Conservation (phyloP, 2,888 invertebrate genomes). For the Marasmarcha lunaedactyla region DNA sequence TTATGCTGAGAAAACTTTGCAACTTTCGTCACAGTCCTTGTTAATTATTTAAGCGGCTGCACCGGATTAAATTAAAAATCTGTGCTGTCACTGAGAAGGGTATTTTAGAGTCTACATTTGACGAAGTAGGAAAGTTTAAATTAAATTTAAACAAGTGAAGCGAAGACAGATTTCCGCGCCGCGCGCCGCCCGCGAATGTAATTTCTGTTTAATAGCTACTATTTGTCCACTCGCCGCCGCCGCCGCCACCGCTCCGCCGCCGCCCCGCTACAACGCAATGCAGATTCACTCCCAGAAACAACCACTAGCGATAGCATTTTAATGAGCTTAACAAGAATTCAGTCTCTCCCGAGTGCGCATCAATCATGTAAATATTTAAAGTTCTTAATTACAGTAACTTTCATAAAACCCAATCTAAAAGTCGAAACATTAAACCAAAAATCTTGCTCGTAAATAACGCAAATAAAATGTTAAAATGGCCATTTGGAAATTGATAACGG, state of each 20-base stretch:
- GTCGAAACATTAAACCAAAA: conserved; percentile 27
- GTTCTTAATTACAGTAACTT: conserved; percentile 8
- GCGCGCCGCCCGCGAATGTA: conserved; percentile 4
- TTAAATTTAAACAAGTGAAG: conserved; percentile 39
- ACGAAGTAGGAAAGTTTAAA: conserved; percentile 51
- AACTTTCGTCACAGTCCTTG: conserved; percentile 18
- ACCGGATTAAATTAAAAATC: conserved; percentile 39
- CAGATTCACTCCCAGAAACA: conserved; percentile 13
- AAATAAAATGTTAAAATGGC: conserved; percentile 32
- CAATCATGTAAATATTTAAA: conserved; percentile 12
- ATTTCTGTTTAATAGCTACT: conserved; percentile 35
- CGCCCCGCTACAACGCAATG: conserved; percentile 2
- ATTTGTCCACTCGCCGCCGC: conserved; percentile 30
- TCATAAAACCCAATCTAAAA: conserved; percentile 30
- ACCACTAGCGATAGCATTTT: conserved; percentile 24
- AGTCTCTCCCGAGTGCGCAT: conserved; percentile 4
- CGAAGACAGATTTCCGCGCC: conserved; percentile 26
- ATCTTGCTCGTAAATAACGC: conserved; percentile 30
- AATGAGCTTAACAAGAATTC: conserved; percentile 18
- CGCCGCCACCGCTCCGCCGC: conserved; percentile 24
- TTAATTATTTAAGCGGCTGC: conserved; percentile 35
- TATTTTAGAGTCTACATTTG: conserved; percentile 29
- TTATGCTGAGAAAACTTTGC: conserved; percentile 16
- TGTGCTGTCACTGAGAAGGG: conserved; percentile 28
- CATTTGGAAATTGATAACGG: conserved; percentile 44